Percentiles rank a stretch among this genome's conserved stretches.
Evolutionary conservation across 2,888 invertebrate species (phyloP).

Genomic region (Apotomis betuletana): DNA sequence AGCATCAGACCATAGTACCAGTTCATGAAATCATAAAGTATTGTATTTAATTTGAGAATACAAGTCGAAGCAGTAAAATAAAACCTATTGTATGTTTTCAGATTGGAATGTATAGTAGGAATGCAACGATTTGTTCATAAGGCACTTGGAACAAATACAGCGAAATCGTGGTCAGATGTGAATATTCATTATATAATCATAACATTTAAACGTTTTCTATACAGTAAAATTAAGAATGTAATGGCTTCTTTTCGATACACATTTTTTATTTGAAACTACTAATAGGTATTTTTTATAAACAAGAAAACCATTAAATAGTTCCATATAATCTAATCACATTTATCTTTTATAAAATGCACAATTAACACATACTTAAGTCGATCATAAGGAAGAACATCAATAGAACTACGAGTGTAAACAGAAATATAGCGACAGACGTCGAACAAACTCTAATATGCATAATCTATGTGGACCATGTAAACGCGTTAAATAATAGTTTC

Average conservation of each 20-base stretch:
- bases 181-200: constrained; percentile 25
- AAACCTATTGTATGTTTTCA: constrained; percentile 22
- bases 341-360: constrained; percentile 60
- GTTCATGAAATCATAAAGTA: constrained; percentile 28
- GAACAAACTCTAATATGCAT: constrained; percentile 47
- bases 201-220: constrained; percentile 27
- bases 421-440: constrained; percentile 44
- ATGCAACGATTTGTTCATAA: constrained; percentile 79
- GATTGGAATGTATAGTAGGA: constrained; percentile 71
- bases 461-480: constrained; percentile 49
- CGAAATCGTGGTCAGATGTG: constrained; percentile 62
- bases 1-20: constrained; percentile 42
- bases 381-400: constrained; percentile 60
- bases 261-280: constrained; percentile 48
- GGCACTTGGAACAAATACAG: constrained; percentile 82
- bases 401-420: constrained; percentile 55
- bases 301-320: constrained; percentile 73
- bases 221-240: constrained; percentile 27
- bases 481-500: constrained; percentile 46
- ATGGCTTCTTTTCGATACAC: constrained; percentile 23
- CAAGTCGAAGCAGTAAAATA: constrained; percentile 7
- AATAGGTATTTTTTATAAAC: constrained; percentile 54
- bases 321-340: constrained; percentile 70
- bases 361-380: constrained; percentile 63
- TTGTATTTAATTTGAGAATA: constrained; percentile 4